Conservation (phyloP, 1,140 invertebrate genomes). For the Macrosteles quadrilineatus region DNA sequence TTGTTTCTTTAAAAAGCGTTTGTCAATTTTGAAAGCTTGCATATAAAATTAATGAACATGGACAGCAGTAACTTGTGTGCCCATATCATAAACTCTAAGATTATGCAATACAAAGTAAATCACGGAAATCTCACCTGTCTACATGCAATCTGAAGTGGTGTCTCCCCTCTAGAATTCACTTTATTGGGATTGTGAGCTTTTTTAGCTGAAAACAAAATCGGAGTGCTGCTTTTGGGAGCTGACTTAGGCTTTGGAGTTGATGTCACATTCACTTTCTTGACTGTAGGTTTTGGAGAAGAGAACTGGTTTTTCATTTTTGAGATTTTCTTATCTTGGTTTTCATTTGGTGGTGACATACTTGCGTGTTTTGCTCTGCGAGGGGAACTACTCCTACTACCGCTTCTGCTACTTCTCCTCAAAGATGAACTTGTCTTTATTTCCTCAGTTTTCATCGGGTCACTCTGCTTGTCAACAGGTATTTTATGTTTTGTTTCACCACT, state of each 20-base stretch:
- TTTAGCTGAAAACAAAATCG: neutral
- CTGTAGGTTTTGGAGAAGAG: neutral
- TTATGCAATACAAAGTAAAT: neutral
- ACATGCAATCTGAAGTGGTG: slow-evolving; percentile 1
- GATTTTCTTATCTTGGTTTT: neutral
- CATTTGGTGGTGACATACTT: neutral
- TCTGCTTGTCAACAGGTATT: no score
- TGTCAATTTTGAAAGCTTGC: no score
- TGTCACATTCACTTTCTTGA: neutral
- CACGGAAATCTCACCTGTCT: neutral
- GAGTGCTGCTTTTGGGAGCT: neutral
- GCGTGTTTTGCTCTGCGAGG: no score
- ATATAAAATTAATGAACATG: no score
- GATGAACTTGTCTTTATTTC: no score
- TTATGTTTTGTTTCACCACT: no score
- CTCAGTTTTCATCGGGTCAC: no score
- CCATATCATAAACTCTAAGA: neutral
- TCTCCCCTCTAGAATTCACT: neutral
- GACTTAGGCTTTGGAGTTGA: neutral
- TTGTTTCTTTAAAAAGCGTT: no score
- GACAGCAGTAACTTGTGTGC: neutral
- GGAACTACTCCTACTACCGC: no score
- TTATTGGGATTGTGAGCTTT: neutral
- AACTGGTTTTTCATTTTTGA: neutral
- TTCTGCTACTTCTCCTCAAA: no score